A percentile compares a stretch with the other conserved stretches of the same genome.
Evolutionary conservation across 2,888 invertebrate species (phyloP).

Genomic region (Rhagium mordax): DNA sequence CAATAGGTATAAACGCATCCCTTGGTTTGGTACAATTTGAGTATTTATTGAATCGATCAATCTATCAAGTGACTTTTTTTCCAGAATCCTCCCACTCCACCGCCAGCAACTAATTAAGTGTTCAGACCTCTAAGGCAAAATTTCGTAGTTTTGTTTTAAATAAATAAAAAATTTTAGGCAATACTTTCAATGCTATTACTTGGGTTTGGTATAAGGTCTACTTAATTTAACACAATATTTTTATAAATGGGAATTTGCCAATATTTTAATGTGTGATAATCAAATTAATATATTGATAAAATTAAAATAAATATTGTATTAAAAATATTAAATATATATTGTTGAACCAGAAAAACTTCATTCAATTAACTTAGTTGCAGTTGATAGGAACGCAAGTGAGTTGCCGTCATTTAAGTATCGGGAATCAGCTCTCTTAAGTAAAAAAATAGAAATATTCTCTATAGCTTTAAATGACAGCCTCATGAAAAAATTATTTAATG

Average conservation of each 20-base stretch:
- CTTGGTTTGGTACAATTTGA: no score
- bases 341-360: not conserved
- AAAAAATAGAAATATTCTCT: not conserved
- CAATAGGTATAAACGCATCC: no score
- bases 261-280: constrained; percentile 15
- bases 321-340: not conserved
- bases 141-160: constrained; percentile 14
- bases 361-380: not conserved
- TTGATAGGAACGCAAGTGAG: not conserved
- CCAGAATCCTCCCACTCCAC: constrained; percentile 71
- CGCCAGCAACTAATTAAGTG: constrained; percentile 65
- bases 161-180: constrained; percentile 28
- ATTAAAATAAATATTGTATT: not conserved
- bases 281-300: not conserved
- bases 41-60: no score
- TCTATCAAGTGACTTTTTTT: constrained; percentile 41
- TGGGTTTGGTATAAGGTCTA: constrained; percentile 29
- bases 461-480: no score
- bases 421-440: not conserved
- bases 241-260: constrained; percentile 11
- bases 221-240: constrained; percentile 12
- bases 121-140: not conserved
- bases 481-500: no score
- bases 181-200: constrained; percentile 22
- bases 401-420: not conserved